Evolutionary conservation across 2,888 invertebrate species (phyloP).

Genomic region (Acanthoscelides obtectus): DNA sequence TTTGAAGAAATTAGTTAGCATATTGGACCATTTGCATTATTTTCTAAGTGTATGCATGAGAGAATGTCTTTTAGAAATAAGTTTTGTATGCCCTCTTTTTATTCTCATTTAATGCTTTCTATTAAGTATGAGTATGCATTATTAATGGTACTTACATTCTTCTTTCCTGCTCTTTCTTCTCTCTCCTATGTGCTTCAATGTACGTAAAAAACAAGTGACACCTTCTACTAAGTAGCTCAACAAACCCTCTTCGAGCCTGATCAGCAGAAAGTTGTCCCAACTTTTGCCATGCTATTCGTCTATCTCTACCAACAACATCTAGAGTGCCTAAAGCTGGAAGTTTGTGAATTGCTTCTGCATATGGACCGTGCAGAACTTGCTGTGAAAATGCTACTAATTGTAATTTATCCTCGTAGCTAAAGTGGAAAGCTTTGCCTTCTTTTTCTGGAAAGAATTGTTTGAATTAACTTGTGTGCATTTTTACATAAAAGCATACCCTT

Average conservation of each 20-base stretch:
- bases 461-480: not conserved
- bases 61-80: too few species aligned
- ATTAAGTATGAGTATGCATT: too few species aligned
- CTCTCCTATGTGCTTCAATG: constrained; percentile 85
- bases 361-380: constrained; percentile 83
- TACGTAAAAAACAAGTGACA: constrained; percentile 90
- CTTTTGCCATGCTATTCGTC: constrained; percentile 89
- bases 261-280: constrained; percentile 80
- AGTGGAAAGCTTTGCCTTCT: constrained; percentile 93
- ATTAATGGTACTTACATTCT: constrained; percentile 47
- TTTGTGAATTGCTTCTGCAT: constrained; percentile 61
- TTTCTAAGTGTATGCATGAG: too few species aligned
- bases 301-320: constrained; percentile 91
- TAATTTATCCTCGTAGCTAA: constrained; percentile 90
- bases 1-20: too few species aligned
- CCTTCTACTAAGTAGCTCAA: constrained; percentile 76
- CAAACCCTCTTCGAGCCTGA: constrained; percentile 90
- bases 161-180: constrained; percentile 74
- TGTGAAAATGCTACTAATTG: constrained; percentile 89
- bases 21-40: too few species aligned
- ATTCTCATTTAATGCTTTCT: too few species aligned
- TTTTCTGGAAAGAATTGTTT: constrained; percentile 63
- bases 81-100: too few species aligned
- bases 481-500: constrained; percentile 63
- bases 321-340: constrained; percentile 82